Base-by-base conservation (phyloP, 2,888 invertebrate genomes). In the Automeris io region DNA sequence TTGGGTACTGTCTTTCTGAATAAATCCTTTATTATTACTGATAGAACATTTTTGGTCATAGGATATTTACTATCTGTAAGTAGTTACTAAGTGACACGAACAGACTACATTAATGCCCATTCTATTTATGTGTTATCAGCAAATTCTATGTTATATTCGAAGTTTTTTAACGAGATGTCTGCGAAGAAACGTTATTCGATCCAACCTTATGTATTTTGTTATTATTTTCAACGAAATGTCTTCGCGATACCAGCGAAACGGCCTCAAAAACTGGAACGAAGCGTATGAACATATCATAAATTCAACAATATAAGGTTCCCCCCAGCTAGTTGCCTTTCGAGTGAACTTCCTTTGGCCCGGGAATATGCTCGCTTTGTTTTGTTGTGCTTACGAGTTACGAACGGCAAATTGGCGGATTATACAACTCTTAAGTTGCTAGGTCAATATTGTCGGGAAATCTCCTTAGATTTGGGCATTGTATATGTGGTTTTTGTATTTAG, bases 361-460 rank as follows among this genome's bases (percentile, higher is more conserved):
- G 79, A 79, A 81, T 78, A 75, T 79, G 81, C 75, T 78, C 74
- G 66, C 68, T 64, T 76, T 79, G 79, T 81, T 80, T 77, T 83
- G 82, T 83, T 83, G 64, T 81, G 78, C 77, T 83, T 79, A 70
- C 73, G 75, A 80, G 80, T 83, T 79, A 78, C 72, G 59, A 72
- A 69, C 70, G 75, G 78, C 77, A 78, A 81, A 80, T 81, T 79
- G 77, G 74, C 58, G 75, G 79, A 80, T 83, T 80, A 80, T 77
- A 78, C 73, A 79, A 81, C 76, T 77, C 67, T 65, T 78, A 80
- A 82, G 81, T 79, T 71, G 68, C 61, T 73, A 64, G 77, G 75
- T 79, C 80, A 83, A 82, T 75, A 81, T 61, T 61, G 62, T 60
- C 54, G 61, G 49, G 54, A 64, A 70, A 70, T 71, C 75, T 70